Evolutionary conservation across 64 coral and sea anemone genomes (phyloP).

Genomic region (Porites lutea): DNA sequence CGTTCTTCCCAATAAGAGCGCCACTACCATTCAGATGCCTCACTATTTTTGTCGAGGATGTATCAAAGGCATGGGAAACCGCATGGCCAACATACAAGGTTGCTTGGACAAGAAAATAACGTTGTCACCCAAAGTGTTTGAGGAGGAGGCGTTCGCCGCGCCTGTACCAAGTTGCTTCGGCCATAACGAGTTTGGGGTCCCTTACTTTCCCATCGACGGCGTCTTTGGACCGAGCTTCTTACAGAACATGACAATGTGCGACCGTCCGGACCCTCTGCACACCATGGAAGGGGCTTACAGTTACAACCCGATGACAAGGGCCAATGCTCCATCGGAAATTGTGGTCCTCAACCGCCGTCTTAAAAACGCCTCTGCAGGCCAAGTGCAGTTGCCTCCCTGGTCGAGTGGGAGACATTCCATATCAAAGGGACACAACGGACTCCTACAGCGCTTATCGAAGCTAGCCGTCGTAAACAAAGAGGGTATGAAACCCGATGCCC

Average conservation of each 20-base stretch:
- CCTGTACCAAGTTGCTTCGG: background rate
- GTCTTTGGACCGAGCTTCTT: background rate
- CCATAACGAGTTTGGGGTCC: background rate
- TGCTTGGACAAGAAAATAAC: background rate
- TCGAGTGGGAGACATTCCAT: background rate
- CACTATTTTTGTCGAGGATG: background rate
- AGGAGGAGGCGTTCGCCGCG: background rate
- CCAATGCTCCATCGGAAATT: background rate
- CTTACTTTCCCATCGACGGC: background rate
- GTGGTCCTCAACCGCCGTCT: background rate
- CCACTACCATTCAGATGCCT: background rate
- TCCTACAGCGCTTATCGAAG: background rate
- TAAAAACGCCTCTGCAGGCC: background rate
- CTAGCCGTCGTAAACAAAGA: background rate
- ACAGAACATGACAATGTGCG: background rate
- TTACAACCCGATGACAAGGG: background rate
- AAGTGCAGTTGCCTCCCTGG: background rate
- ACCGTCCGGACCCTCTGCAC: background rate
- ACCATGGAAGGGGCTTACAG: background rate
- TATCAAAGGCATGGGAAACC: background rate
- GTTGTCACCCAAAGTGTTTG: background rate
- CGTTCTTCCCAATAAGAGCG: background rate
- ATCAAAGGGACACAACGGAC: background rate
- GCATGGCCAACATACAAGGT: conserved; percentile 1
- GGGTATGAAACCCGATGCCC: background rate